Evolutionary conservation across 2,888 invertebrate genomes (phyloP).

Genomic region (Harpagoxenus sublaevis): DNA sequence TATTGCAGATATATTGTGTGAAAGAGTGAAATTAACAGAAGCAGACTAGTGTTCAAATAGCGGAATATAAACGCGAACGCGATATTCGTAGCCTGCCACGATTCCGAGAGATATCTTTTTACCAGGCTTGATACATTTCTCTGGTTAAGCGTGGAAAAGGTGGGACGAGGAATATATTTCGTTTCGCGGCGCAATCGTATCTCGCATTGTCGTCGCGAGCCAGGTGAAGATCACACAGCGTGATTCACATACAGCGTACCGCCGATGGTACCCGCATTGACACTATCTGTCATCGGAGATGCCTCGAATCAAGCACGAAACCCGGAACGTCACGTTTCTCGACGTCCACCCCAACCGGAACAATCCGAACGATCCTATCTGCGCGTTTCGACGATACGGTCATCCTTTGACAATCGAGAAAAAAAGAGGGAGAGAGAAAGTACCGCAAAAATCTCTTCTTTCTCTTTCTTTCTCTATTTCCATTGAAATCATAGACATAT

Average conservation of each 20-base stretch:
- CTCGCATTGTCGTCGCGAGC: conserved; percentile 29
- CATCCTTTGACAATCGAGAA: conserved; percentile 9
- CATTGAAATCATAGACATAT: not conserved
- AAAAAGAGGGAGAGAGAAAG: not conserved
- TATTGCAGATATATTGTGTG: not conserved
- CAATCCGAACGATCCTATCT: conserved; percentile 65
- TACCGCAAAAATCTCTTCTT: not conserved
- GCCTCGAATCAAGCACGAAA: conserved; percentile 46
- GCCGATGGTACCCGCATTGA: conserved; percentile 76
- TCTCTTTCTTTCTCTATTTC: not conserved
- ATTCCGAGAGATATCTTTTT: conserved; percentile 5
- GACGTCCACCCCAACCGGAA: conserved; percentile 36
- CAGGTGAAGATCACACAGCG: conserved; percentile 57
- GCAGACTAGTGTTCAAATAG: not conserved
- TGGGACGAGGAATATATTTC: conserved; percentile 25
- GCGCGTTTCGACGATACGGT: conserved; percentile 39
- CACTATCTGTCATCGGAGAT: conserved; percentile 76
- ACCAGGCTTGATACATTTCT: not conserved
- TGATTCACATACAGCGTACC: conserved; percentile 65
- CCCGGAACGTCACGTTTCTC: conserved; percentile 57
- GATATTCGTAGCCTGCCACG: not conserved
- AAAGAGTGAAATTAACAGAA: not conserved
- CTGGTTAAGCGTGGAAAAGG: not conserved
- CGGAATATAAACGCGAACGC: not conserved
- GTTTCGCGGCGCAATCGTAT: conserved; percentile 22